A percentile compares a stretch with the other conserved stretches of the same genome.
phyloP scores from a whole-genome alignment of 2,888 invertebrate species.

The Calliphora vomitoria region DNA sequence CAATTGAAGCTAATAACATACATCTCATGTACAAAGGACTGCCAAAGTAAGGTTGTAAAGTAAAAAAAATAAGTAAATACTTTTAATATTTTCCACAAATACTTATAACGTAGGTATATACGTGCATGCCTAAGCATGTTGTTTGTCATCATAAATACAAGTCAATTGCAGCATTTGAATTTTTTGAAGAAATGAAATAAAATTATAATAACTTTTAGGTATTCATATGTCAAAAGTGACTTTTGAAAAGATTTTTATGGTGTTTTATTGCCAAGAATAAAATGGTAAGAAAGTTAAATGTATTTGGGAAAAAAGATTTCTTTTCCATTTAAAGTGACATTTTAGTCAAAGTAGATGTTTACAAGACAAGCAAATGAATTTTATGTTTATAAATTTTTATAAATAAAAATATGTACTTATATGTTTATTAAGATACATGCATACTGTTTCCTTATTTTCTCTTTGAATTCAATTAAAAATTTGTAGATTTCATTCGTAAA shows the following conservation, averaged over 20 bases:
- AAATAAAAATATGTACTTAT: too few relatives aligned
- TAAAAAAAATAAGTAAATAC: neutral
- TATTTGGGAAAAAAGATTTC: neutral
- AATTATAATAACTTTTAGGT: constrained; percentile 42
- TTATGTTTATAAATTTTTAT: too few relatives aligned
- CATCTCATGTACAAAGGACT: constrained; percentile 29
- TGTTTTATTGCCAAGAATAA: constrained; percentile 35
- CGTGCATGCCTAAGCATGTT: constrained; percentile 1
- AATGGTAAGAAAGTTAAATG: neutral
- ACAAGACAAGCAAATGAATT: too few relatives aligned
- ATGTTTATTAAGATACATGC: neutral
- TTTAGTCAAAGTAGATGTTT: neutral
- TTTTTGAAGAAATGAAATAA: constrained; percentile 21
- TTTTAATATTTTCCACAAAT: neutral
- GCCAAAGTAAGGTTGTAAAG: neutral
- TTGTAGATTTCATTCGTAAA: constrained; percentile 2
- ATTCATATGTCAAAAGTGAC: constrained; percentile 45
- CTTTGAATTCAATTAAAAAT: constrained; percentile 32
- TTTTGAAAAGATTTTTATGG: constrained; percentile 56
- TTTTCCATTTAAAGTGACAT: neutral
- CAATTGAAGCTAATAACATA: constrained; percentile 12
- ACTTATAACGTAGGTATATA: neutral
- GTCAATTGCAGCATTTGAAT: constrained; percentile 56
- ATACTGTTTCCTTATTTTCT: neutral
- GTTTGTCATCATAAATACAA: constrained; percentile 43